Evolutionary conservation across 2,797 vertebrate genomes (phyloP).

Genomic region (Kryptolebias ocellatus): DNA sequence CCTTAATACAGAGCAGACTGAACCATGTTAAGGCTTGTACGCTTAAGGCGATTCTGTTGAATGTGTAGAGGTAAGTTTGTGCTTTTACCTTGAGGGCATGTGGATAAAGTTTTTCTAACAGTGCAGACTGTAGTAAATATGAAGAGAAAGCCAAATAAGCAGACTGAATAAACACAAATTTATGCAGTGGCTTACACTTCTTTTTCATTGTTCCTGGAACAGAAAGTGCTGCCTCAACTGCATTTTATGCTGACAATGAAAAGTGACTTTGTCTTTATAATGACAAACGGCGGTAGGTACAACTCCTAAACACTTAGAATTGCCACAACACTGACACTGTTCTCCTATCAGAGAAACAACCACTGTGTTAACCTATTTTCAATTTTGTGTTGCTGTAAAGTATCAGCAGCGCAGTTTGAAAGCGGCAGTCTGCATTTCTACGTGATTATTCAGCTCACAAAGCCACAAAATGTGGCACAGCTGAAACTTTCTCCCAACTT

Average conservation of each 20-base stretch:
- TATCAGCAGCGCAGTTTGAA: constrained; percentile 21
- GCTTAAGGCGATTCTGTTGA: not conserved
- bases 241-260: constrained; percentile 61
- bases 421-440: constrained; percentile 10
- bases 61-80: not conserved
- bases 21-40: not conserved
- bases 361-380: constrained; percentile 16
- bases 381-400: constrained; percentile 31
- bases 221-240: constrained; percentile 46
- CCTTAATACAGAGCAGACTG: too few relatives aligned
- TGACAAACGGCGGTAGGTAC: constrained; percentile 32
- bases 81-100: not conserved
- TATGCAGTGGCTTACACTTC: constrained; percentile 13
- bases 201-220: constrained; percentile 2
- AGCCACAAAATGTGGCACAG: not conserved
- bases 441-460: constrained; percentile 36
- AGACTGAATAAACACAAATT: not conserved
- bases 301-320: constrained; percentile 18
- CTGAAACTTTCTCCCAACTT: constrained; percentile 11
- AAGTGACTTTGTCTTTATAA: constrained; percentile 47
- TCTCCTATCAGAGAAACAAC: constrained; percentile 21
- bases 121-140: not conserved
- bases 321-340: constrained; percentile 2
- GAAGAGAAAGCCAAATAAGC: constrained; percentile 6
- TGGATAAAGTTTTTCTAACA: not conserved